A percentile compares a stretch with the other conserved stretches of the same genome.
Conservation (phyloP, 2,113 vertebrate species). For the Tyto alba region DNA sequence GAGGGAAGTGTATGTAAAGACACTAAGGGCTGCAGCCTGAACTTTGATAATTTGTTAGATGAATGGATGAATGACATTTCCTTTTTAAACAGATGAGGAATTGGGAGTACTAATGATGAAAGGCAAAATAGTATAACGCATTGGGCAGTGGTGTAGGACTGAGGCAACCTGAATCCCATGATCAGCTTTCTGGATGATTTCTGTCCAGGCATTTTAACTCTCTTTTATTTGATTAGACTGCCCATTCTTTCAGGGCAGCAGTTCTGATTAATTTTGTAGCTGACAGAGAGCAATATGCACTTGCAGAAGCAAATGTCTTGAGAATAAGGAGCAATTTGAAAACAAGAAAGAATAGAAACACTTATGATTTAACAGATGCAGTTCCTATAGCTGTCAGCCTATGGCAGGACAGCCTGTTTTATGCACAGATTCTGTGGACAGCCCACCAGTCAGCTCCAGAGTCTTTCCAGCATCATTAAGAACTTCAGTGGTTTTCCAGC, state of each 20-base stretch:
- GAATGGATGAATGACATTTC: neutral
- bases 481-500: neutral
- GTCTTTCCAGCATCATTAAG: neutral
- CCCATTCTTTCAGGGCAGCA: neutral
- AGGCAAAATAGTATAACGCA: neutral
- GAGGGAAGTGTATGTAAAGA: conserved; percentile 59
- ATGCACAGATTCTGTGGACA: neutral
- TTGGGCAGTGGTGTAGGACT: accelerated
- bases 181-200: neutral
- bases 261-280: neutral
- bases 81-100: neutral
- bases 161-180: neutral
- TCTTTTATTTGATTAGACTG: neutral
- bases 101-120: neutral
- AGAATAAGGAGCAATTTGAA: neutral
- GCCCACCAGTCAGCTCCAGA: neutral
- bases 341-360: neutral
- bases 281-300: neutral
- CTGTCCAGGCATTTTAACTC: neutral
- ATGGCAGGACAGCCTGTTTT: neutral
- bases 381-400: neutral
- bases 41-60: neutral
- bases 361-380: neutral
- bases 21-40: neutral
- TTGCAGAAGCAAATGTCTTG: neutral